Base-by-base conservation (phyloP, 2,888 invertebrate species). In the Alitta virens region DNA sequence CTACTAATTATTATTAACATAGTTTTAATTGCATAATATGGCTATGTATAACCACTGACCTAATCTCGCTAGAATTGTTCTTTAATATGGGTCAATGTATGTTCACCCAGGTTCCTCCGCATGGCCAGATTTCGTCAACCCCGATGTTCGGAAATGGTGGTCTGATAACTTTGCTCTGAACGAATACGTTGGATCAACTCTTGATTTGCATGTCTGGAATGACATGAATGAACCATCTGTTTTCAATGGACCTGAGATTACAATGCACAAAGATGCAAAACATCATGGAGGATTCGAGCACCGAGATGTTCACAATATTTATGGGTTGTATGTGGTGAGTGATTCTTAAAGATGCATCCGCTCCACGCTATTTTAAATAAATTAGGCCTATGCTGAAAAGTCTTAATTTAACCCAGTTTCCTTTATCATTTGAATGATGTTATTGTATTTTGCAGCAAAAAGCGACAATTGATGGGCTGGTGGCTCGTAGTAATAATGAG, bases 191-290 rank as follows among this genome's bases (percentile, higher is more conserved):
- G 92, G 93, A 0, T 90, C 82, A 2, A 91, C 90, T 9, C 86
- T 89, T 23, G 90, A 94, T 75, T 88, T 95, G 0, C 90, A 91
- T 82, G 80, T 93, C 42, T 99, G 99, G 99, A 99, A 99, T 78
- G 99, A 99, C 75, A 99, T 99, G 99, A 99, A 99, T 75, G 99
- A 99, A 78, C 99, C 99, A 0, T 95, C 96, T 1, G 95, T 99
- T 0, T 99, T 99, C 83, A 98, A 94, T 81, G 98, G 98, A 0
- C 99, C 99, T 0, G 99, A 99, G 84, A 87, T 97, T 16, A 98
- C 98, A 0, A 95, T 99, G 91, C 93, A 92, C 16, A 98, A 98
- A 76, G 99, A 99, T 83, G 87, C 90, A 68, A 79, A 91, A 1
- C 99, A 99, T 82, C 87, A 88, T 79, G 88, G 90, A 71, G 89